These are phyloP conservation scores for Callimorpha dominula DNA, from an alignment of 2,888 invertebrate genomes.

Conservation along the genomic window DNA sequence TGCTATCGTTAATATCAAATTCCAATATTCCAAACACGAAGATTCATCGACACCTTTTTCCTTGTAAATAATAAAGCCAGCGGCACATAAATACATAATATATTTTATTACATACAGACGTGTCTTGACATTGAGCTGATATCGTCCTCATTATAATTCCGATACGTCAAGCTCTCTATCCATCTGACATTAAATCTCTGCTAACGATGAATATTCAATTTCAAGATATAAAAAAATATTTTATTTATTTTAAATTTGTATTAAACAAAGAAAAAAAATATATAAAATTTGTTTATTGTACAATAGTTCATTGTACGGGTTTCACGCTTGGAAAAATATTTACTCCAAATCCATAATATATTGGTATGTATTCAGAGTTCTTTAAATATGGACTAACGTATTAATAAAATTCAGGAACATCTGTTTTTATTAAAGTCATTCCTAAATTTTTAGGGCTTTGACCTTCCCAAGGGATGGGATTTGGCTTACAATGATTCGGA, in stretches of 20 bases:
- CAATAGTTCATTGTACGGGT: neutral
- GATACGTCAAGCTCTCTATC: constrained; percentile 39
- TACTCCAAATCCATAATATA: no score
- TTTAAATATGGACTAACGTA: no score
- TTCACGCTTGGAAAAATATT: neutral
- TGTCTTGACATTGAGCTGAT: constrained; percentile 44
- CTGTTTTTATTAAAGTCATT: no score
- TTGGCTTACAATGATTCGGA: neutral
- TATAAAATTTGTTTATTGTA: neutral
- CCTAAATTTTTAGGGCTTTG: no score
- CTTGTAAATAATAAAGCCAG: neutral
- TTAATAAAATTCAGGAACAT: no score
- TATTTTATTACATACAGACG: constrained; percentile 18
- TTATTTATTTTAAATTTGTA: neutral
- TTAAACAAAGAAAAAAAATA: neutral
- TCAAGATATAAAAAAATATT: neutral
- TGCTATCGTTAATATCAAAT: neutral
- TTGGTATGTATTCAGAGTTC: no score
- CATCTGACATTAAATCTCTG: constrained; percentile 15
- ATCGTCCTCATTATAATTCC: constrained; percentile 45
- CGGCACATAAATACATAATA: constrained; percentile 2
- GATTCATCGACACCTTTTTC: neutral
- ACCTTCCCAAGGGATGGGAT: neutral
- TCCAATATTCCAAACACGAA: neutral
- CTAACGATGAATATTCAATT: constrained; percentile 19